Percentiles rank a stretch among this genome's conserved stretches.
Conservation (phyloP, 2,888 invertebrate genomes). For the Hirtodrosophila trivittata region DNA sequence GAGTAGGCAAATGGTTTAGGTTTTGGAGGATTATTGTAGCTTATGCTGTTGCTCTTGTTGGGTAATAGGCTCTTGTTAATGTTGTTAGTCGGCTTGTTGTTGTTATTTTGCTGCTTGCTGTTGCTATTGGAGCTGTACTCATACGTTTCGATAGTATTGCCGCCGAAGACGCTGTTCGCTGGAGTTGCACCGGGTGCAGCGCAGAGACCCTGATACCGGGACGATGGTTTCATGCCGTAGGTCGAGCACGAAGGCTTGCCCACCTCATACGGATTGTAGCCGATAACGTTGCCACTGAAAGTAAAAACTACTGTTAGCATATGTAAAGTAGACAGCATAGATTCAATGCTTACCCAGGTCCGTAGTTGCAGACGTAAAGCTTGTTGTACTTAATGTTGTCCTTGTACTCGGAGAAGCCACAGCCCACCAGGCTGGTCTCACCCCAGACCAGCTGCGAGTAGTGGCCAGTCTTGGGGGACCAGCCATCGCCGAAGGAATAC, state of each 20-base stretch:
- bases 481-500: conserved; percentile 87
- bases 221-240: conserved; percentile 89
- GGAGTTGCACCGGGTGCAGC: conserved; percentile 79
- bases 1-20: conserved; percentile 58
- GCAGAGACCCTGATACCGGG: conserved; percentile 90
- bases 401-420: conserved; percentile 93
- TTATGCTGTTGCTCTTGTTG: conserved; percentile 74
- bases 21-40: conserved; percentile 84
- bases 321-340: neutral
- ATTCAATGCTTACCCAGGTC: conserved; percentile 86
- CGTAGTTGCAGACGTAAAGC: conserved; percentile 93
- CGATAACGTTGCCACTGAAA: conserved; percentile 91
- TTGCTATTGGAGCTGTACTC: conserved; percentile 74
- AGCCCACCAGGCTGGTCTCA: conserved; percentile 92
- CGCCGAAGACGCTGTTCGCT: conserved; percentile 84
- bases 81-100: conserved; percentile 85
- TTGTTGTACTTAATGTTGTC: conserved; percentile 91
- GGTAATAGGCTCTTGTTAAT: conserved; percentile 84
- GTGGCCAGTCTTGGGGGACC: conserved; percentile 90
- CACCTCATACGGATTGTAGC: conserved; percentile 90
- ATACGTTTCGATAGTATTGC: conserved; percentile 83
- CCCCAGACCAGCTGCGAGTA: conserved; percentile 97
- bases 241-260: conserved; percentile 89
- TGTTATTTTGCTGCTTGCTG: conserved; percentile 81
- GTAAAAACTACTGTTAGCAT: neutral